Evolutionary conservation across 2,888 invertebrate species (phyloP), one percentile per base, ranked within the genome.

Genomic region (Pecten maximus): DNA sequence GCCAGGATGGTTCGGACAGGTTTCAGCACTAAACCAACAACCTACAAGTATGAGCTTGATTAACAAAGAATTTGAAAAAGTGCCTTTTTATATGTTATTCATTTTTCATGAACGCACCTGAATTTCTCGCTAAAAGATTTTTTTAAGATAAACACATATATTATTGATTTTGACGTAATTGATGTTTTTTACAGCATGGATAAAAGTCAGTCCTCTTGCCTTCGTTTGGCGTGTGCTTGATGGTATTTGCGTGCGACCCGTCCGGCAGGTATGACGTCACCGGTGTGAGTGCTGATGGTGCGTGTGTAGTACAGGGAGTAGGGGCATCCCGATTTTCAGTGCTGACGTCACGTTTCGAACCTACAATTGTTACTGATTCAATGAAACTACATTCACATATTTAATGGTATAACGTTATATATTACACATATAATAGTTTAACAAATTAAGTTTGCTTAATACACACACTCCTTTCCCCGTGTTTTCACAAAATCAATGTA

Each of bases 1-100:
- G 15, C 48, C 16, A 40, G 93, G 92, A 89, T 92, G 91, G 12
- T 88, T 88, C 0, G 92, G 90, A 89, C 94, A 94, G 87, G 88
- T 92, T 15, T 91, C 88, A 0, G 92, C 90, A n/a, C 91, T 91
- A 35, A 94, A 86, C 94, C 94, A 94, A 89, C 94, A 94, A 23
- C 94, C 94, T 93, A 35, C 16, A 48, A 87, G 35, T 16, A 16
- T 16, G 10, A 54, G 6, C n/a, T n/a, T n/a, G n/a, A n/a, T n/a
- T n/a, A n/a, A n/a, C n/a, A n/a, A n/a, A n/a, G n/a, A n/a, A n/a
- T n/a, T n/a, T n/a, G n/a, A n/a, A n/a, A n/a, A n/a, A n/a, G n/a
- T n/a, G n/a, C n/a, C n/a, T n/a, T n/a, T n/a, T n/a, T n/a, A n/a
- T n/a, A n/a, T n/a, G n/a, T n/a, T n/a, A n/a, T n/a, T n/a, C n/a